These are phyloP conservation scores for Alligator mississippiensis DNA, from an alignment of 2,113 vertebrate species.

Conservation along the genomic window DNA sequence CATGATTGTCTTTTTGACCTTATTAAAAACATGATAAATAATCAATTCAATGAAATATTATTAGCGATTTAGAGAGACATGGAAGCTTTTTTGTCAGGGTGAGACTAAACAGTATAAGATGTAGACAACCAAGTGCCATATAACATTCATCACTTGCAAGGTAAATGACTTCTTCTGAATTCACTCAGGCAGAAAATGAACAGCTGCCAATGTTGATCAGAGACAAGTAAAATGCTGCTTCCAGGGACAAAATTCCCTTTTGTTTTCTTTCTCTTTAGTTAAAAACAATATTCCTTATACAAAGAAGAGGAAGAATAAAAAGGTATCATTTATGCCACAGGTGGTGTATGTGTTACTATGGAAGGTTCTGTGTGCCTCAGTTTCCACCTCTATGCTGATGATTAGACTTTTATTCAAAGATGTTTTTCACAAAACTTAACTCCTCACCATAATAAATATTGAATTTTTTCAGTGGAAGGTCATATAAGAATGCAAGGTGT, in stretches of 20 bases:
- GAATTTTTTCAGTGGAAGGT: neutral
- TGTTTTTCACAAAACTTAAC: neutral
- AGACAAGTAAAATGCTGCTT: constrained; percentile 59
- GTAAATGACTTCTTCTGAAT: constrained; percentile 82
- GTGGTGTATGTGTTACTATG: accelerated
- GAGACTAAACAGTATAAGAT: constrained; percentile 69
- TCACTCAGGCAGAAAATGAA: constrained; percentile 90
- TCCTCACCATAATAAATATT: neutral
- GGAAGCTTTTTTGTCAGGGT: constrained; percentile 71
- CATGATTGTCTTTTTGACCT: constrained; percentile 52
- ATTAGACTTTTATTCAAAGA: neutral
- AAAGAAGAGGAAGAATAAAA: neutral
- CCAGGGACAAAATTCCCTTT: constrained; percentile 10
- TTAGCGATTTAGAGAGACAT: constrained; percentile 61
- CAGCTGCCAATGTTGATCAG: constrained; percentile 84
- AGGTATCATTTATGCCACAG: neutral
- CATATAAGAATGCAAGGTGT: neutral
- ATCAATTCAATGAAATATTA: constrained; percentile 70
- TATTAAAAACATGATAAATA: constrained; percentile 69
- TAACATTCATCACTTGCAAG: constrained; percentile 82
- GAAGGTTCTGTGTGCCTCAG: neutral
- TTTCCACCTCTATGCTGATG: neutral
- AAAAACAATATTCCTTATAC: constrained; percentile 42
- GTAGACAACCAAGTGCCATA: constrained; percentile 71
- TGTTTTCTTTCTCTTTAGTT: constrained; percentile 7